phyloP scores from a whole-genome alignment of 2,113 vertebrate genomes.

The Boleophthalmus pectinirostris region DNA sequence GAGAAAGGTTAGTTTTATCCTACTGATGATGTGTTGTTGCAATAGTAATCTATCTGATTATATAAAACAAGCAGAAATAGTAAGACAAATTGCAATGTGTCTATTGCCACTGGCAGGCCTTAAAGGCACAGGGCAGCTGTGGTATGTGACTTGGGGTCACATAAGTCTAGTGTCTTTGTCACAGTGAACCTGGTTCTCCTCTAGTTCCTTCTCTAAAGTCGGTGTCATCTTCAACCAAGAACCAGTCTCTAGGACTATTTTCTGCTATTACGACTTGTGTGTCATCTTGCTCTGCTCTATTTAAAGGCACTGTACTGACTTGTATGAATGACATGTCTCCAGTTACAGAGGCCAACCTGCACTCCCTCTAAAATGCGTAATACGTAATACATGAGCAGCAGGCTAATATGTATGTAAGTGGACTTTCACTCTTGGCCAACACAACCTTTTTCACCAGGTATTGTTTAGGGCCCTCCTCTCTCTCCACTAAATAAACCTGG shows the following conservation, averaged over 20 bases:
- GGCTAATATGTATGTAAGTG: constrained; percentile 41
- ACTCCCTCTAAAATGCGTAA: constrained; percentile 15
- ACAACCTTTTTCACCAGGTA: not conserved
- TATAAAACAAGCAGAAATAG: too few species aligned
- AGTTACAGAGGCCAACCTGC: constrained; percentile 61
- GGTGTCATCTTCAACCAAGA: constrained; percentile 9
- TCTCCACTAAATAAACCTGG: not conserved
- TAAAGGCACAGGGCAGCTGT: not conserved
- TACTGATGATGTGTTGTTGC: too few species aligned
- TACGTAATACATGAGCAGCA: constrained; percentile 25
- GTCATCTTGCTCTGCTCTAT: constrained; percentile 61
- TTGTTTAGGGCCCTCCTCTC: too few species aligned
- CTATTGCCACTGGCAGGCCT: not conserved
- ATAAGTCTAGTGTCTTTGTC: constrained; percentile 4
- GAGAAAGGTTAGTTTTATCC: too few species aligned
- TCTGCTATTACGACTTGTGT: constrained; percentile 36
- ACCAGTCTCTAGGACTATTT: constrained; percentile 40
- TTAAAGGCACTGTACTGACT: constrained; percentile 57
- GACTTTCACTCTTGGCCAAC: constrained; percentile 43
- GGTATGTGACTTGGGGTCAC: not conserved
- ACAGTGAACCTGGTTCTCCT: not conserved
- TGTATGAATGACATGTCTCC: constrained; percentile 71
- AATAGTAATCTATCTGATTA: too few species aligned
- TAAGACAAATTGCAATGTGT: too few species aligned
- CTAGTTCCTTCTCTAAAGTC: constrained; percentile 8